Conservation (phyloP, 1,140 invertebrate genomes). For the Dreissena polymorpha region DNA sequence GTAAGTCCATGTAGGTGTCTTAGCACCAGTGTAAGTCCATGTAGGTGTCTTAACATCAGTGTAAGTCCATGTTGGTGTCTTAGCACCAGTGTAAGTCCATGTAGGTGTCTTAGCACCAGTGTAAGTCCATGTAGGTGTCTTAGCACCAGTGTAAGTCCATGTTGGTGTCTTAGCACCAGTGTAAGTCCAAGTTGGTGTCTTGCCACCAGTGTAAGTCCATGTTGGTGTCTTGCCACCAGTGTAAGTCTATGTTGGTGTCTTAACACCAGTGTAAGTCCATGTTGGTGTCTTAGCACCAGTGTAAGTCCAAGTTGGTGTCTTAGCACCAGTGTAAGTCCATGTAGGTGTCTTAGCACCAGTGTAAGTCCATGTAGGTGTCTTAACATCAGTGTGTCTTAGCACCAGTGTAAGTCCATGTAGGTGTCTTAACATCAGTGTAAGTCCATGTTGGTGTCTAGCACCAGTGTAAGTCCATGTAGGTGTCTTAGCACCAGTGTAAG, state of each 20-base stretch:
- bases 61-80: neutral
- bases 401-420: neutral
- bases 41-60: conserved; percentile 14
- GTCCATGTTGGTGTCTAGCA: conserved; percentile 8
- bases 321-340: conserved; percentile 3
- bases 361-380: too few relatives aligned
- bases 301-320: neutral
- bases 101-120: conserved; percentile 17
- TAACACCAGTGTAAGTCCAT: neutral
- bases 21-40: conserved; percentile 3
- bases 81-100: conserved; percentile 3
- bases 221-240: conserved; percentile 13
- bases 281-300: conserved; percentile 20
- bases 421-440: conserved; percentile 15
- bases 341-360: conserved; percentile 17
- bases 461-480: neutral
- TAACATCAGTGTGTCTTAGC: too few relatives aligned
- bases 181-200: neutral
- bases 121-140: neutral
- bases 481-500: conserved; percentile 18
- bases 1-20: neutral
- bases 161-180: conserved; percentile 20
- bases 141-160: conserved; percentile 3
- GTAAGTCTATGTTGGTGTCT: neutral
- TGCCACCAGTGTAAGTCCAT: neutral